A percentile compares a stretch with the other conserved stretches of the same genome.
Conservation (phyloP, 2,888 invertebrate genomes). For the Spisula subtruncata region DNA sequence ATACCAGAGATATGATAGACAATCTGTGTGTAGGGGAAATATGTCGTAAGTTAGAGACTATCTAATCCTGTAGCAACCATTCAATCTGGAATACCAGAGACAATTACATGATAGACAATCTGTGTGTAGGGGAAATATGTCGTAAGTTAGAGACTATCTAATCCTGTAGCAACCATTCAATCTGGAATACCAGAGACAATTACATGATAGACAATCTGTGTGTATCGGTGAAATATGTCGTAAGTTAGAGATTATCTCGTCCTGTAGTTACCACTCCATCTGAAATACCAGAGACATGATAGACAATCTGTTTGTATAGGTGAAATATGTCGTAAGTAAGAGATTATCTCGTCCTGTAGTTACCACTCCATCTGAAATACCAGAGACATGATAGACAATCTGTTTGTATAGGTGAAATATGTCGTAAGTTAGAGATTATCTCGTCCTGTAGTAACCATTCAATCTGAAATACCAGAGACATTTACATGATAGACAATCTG, state of each 20-base stretch:
- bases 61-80: too few species aligned
- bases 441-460: constrained; percentile 92
- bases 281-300: too few species aligned
- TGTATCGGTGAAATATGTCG: constrained; percentile 89
- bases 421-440: constrained; percentile 91
- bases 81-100: too few species aligned
- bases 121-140: constrained; percentile 89
- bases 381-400: too few species aligned
- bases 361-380: constrained; percentile 91
- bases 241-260: constrained; percentile 92
- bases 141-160: constrained; percentile 91
- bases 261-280: constrained; percentile 92
- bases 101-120: too few species aligned
- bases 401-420: constrained; percentile 89
- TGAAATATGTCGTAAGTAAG: constrained; percentile 90
- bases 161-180: constrained; percentile 92
- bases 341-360: constrained; percentile 91
- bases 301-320: constrained; percentile 90
- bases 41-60: too few species aligned
- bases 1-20: too few species aligned
- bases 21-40: too few species aligned
- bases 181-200: constrained; percentile 88
- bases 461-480: constrained; percentile 87
- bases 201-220: constrained; percentile 90
- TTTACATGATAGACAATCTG: too few species aligned